phyloP scores from a whole-genome alignment of 2,888 invertebrate genomes.

The Amblyjoppa proteus region DNA sequence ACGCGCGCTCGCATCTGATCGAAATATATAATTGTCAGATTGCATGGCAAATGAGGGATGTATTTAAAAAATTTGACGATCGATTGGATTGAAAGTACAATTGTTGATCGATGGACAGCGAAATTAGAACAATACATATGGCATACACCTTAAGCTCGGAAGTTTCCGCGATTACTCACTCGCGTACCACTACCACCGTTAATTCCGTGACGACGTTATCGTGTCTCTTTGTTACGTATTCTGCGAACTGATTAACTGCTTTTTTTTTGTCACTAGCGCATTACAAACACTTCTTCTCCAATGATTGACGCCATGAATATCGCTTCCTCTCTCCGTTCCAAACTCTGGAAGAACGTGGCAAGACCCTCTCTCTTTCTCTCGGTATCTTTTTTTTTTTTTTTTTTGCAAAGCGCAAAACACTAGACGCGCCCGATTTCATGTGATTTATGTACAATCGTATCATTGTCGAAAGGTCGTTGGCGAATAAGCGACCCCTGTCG shows the following conservation, averaged over 20 bases:
- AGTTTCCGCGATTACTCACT: not conserved
- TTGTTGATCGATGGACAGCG: conserved; percentile 1
- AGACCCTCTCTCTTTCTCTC: conserved; percentile 37
- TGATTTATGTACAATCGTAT: conserved; percentile 67
- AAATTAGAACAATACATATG: conserved; percentile 2
- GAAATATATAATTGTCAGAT: not conserved
- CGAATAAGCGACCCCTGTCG: conserved; percentile 43
- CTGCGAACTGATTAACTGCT: not conserved
- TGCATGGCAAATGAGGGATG: not conserved
- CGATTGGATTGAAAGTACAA: not conserved
- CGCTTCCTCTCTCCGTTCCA: conserved; percentile 42
- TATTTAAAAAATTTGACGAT: not conserved
- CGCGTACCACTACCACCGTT: not conserved
- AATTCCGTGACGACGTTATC: conserved; percentile 3
- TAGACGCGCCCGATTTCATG: conserved; percentile 44
- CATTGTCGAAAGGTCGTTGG: conserved; percentile 50
- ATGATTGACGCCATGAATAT: conserved; percentile 24
- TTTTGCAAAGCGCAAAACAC: conserved; percentile 31
- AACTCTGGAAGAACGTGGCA: conserved; percentile 65
- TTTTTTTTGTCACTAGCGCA: not conserved
- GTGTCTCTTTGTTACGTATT: conserved; percentile 12
- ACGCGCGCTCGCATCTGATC: not conserved
- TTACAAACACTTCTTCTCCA: not conserved
- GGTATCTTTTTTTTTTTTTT: conserved; percentile 11
- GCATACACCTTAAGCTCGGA: not conserved